These are phyloP conservation scores for Channa striata DNA, from an alignment of 2,797 vertebrate genomes.

Conservation along the genomic window DNA sequence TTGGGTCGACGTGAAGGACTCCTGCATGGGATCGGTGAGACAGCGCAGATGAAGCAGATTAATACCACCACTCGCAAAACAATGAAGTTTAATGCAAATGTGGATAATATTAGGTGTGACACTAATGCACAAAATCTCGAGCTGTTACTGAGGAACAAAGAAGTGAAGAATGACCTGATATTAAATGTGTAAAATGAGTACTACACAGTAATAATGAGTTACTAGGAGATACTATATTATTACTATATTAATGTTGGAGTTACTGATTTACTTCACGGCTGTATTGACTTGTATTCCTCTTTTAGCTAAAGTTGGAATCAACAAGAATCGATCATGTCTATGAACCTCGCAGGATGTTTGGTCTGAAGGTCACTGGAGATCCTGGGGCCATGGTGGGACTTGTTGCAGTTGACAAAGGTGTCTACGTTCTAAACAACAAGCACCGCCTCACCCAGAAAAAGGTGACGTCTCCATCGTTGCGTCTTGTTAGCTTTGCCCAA, in stretches of 20 bases:
- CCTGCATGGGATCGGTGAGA: constrained; percentile 88
- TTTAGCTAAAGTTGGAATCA: constrained; percentile 41
- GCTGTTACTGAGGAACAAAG: too few species aligned
- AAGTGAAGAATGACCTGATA: too few species aligned
- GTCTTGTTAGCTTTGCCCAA: not conserved
- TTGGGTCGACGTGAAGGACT: constrained; percentile 89
- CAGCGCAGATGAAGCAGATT: not conserved
- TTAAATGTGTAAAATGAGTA: too few species aligned
- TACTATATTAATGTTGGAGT: too few species aligned
- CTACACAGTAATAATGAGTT: too few species aligned
- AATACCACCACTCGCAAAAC: not conserved
- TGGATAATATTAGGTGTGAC: too few species aligned
- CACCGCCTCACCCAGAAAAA: constrained; percentile 86
- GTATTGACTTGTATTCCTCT: not conserved
- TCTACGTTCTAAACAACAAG: constrained; percentile 88
- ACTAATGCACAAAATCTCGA: too few species aligned
- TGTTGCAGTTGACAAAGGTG: constrained; percentile 90
- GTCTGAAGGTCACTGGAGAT: constrained; percentile 85
- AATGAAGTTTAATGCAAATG: too few species aligned
- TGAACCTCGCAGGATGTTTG: constrained; percentile 70
- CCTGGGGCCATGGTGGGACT: constrained; percentile 83
- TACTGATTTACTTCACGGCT: too few species aligned
- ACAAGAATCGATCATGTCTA: not conserved
- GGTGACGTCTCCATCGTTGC: constrained; percentile 61
- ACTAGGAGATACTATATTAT: too few species aligned